Conservation (phyloP, 1,140 invertebrate species). For the Cherax quadricarinatus region DNA sequence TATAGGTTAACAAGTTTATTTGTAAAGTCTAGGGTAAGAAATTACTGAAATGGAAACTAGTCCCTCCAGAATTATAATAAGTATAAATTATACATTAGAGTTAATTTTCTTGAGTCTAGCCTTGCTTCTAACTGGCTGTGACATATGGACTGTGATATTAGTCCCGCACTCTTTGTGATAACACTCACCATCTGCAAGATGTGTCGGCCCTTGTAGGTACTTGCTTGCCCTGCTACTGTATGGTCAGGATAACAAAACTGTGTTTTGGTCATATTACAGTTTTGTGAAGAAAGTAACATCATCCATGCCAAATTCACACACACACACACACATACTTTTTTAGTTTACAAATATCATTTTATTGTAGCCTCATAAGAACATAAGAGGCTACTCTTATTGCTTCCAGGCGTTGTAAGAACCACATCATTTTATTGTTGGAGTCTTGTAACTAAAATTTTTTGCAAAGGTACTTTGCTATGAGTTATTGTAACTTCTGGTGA, state of each 20-base stretch:
- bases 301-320: too few species aligned
- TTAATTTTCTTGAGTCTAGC: neutral
- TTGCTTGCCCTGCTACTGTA: neutral
- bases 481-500: too few species aligned
- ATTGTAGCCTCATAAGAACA: too few species aligned
- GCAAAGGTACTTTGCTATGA: too few species aligned
- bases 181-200: constrained; percentile 27
- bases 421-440: too few species aligned
- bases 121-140: constrained; percentile 41
- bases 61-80: neutral
- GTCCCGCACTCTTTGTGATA: constrained; percentile 64
- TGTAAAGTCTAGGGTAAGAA: neutral
- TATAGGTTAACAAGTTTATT: neutral
- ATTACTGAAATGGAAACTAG: neutral
- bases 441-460: too few species aligned
- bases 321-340: too few species aligned
- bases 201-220: constrained; percentile 10
- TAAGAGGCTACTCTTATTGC: too few species aligned
- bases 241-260: neutral
- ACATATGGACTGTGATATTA: constrained; percentile 67
- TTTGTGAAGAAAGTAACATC: too few species aligned
- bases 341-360: too few species aligned
- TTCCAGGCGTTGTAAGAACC: too few species aligned
- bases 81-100: neutral
- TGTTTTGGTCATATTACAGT: neutral